These are phyloP conservation scores for Sinocyclocheilus anophthalmus DNA, from an alignment of 2,113 vertebrate species.

Conservation along the genomic window DNA sequence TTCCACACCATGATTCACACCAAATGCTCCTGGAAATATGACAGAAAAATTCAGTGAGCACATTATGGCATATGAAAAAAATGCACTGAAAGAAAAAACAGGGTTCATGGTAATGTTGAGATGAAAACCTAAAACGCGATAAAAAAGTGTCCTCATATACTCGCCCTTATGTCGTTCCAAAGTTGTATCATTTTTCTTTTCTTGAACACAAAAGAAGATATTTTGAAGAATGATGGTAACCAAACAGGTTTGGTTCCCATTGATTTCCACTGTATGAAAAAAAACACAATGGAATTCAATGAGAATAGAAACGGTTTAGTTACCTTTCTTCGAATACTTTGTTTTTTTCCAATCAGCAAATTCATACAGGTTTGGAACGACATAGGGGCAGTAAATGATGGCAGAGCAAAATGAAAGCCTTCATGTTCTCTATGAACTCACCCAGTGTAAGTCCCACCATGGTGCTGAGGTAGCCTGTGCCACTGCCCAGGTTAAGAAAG, in stretches of 20 bases:
- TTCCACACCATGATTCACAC: conserved; percentile 88
- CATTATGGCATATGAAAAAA: not conserved
- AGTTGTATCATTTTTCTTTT: not conserved
- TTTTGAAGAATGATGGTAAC: not conserved
- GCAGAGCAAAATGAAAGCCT: not conserved
- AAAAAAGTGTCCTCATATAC: not conserved
- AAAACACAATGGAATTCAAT: not conserved
- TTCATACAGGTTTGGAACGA: not conserved
- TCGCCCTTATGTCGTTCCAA: not conserved
- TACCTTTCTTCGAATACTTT: not conserved
- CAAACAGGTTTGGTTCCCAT: not conserved
- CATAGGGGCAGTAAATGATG: not conserved
- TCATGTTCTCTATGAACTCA: conserved; percentile 64
- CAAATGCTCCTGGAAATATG: conserved; percentile 80
- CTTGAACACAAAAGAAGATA: not conserved
- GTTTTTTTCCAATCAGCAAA: not conserved
- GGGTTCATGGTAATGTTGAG: not conserved
- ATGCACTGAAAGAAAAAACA: not conserved
- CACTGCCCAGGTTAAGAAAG: conserved; percentile 87
- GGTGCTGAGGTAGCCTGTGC: conserved; percentile 89
- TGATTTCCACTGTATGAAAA: not conserved
- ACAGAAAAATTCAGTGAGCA: not conserved
- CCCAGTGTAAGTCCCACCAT: conserved; percentile 91
- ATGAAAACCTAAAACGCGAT: not conserved
- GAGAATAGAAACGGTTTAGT: not conserved